Evolutionary conservation across 2,797 vertebrate genomes (phyloP).

Genomic region (Nyctalus aviator): DNA sequence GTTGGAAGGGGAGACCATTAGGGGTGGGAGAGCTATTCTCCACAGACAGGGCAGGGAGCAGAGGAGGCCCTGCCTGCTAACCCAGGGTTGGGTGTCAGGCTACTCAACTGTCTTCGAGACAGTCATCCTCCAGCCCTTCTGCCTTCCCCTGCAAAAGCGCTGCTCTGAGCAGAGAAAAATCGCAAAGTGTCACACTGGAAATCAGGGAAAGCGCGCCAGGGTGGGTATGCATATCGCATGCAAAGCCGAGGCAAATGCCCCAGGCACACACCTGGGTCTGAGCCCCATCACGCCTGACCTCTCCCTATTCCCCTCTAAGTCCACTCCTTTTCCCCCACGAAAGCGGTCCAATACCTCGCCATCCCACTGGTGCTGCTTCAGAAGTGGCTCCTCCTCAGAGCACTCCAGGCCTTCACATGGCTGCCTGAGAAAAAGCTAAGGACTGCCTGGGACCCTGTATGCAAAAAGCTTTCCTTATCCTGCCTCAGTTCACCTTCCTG

Average conservation of each 20-base stretch:
- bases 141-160: neutral
- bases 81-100: neutral
- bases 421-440: neutral
- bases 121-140: neutral
- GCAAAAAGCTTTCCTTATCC: neutral
- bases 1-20: neutral
- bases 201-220: neutral
- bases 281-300: neutral
- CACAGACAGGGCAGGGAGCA: neutral
- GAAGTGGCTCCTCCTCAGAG: neutral
- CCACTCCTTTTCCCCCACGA: neutral
- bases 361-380: neutral
- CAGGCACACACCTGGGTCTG: neutral
- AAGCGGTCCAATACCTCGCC: neutral
- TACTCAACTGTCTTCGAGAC: neutral
- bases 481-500: neutral
- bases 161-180: neutral
- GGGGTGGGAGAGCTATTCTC: neutral
- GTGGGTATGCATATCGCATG: neutral
- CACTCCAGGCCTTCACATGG: neutral
- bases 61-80: neutral
- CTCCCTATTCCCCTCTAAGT: neutral
- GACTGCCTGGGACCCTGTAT: neutral
- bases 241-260: neutral
- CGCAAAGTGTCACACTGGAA: neutral